Conservation (phyloP, 2,113 vertebrate genomes). For the Tychaedon coryphoeus region DNA sequence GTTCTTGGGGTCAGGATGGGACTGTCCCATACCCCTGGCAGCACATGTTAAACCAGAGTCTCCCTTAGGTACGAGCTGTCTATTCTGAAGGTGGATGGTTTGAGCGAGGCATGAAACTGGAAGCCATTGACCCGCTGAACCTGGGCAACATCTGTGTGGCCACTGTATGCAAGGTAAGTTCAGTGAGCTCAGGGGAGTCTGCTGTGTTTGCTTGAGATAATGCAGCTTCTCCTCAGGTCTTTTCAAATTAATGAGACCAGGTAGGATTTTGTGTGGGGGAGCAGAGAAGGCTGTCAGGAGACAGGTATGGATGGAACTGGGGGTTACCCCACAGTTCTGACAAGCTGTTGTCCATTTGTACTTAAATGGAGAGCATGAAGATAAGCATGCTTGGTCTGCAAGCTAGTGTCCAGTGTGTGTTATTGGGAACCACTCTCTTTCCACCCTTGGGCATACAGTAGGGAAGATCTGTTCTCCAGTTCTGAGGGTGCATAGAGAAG, state of each 20-base stretch:
- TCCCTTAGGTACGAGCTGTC: slow-evolving; percentile 83
- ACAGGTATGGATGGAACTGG: background rate
- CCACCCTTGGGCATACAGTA: background rate
- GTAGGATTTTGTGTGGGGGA: background rate
- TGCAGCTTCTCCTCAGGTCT: background rate
- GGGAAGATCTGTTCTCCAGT: background rate
- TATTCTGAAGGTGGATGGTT: slow-evolving; percentile 90
- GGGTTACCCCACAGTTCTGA: background rate
- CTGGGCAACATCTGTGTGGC: slow-evolving; percentile 94
- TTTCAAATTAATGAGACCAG: background rate
- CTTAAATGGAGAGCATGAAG: background rate
- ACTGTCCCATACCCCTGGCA: background rate
- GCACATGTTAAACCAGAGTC: background rate
- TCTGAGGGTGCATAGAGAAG: background rate
- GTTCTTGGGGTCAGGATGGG: background rate
- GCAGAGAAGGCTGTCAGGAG: background rate
- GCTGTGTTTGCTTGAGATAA: background rate
- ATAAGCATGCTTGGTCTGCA: background rate
- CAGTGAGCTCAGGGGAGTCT: background rate
- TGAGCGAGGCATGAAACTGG: slow-evolving; percentile 92
- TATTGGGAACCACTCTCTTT: background rate
- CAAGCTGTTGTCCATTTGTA: background rate
- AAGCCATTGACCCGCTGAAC: slow-evolving; percentile 94
- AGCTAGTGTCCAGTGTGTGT: background rate
- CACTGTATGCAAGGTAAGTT: slow-evolving; percentile 89